These are phyloP conservation scores for Catocala nupta DNA, from an alignment of 2,888 invertebrate species.

Conservation along the genomic window DNA sequence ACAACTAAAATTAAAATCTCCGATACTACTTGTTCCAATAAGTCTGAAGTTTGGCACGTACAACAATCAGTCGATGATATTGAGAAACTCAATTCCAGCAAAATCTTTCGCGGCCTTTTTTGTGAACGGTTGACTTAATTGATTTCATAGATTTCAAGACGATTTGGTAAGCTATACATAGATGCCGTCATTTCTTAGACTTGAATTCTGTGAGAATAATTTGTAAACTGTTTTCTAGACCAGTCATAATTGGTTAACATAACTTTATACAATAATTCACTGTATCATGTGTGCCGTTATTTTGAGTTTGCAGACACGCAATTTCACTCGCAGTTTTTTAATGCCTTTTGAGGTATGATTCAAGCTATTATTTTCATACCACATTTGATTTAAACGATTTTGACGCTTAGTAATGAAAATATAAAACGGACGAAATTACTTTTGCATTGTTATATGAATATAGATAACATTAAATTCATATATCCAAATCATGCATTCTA, in stretches of 20 bases:
- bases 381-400: too few relatives aligned
- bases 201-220: conserved; percentile 19
- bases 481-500: too few relatives aligned
- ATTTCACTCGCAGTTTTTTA: neutral
- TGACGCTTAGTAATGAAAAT: too few relatives aligned
- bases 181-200: conserved; percentile 15
- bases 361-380: too few relatives aligned
- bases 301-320: neutral
- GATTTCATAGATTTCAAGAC: conserved; percentile 36
- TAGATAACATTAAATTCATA: too few relatives aligned
- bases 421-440: too few relatives aligned
- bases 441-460: too few relatives aligned
- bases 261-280: conserved; percentile 8
- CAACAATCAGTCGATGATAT: conserved; percentile 5
- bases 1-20: too few relatives aligned
- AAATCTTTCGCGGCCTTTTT: conserved; percentile 25
- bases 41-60: too few relatives aligned
- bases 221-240: conserved; percentile 12
- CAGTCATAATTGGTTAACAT: conserved; percentile 17
- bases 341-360: neutral
- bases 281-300: neutral
- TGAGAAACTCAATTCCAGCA: conserved; percentile 14
- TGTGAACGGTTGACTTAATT: conserved; percentile 26
- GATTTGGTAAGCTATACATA: conserved; percentile 35
- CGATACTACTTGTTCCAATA: too few relatives aligned